Evolutionary conservation across 2,888 invertebrate species (phyloP).

Genomic region (Alviniconcha strummeri): DNA sequence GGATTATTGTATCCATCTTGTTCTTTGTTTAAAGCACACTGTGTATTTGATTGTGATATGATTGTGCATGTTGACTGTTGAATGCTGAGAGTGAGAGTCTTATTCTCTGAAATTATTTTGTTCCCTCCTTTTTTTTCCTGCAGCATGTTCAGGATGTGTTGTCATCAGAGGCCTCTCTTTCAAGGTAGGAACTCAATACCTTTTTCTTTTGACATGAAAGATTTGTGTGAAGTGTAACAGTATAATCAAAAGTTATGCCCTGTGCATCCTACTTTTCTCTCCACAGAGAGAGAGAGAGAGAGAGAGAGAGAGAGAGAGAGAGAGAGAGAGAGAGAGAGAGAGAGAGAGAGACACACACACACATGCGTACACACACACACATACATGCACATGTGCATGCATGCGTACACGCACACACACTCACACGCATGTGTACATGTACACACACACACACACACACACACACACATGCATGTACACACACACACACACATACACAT

Average conservation of each 20-base stretch:
- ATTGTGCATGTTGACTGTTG: not conserved
- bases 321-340: too few species aligned
- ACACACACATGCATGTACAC: not conserved
- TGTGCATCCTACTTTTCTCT: not conserved
- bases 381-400: not conserved
- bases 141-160: slow-evolving; percentile 30
- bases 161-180: slow-evolving; percentile 4
- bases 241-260: not conserved
- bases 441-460: not conserved
- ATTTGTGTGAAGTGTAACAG: not conserved
- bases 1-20: too few species aligned
- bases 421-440: not conserved
- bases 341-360: too few species aligned
- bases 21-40: too few species aligned
- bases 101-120: slow-evolving; percentile 8
- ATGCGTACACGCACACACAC: not conserved
- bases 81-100: not conserved
- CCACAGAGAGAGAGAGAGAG: too few species aligned
- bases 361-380: too few species aligned
- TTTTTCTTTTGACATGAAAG: not conserved
- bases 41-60: not conserved
- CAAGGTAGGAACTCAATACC: slow-evolving; percentile 3
- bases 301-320: too few species aligned
- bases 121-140: not conserved
- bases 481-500: not conserved